Evolutionary conservation across 2,113 vertebrate species (phyloP), one percentile per base, ranked within the genome.

Genomic region (Erythrocercus mccallii): DNA sequence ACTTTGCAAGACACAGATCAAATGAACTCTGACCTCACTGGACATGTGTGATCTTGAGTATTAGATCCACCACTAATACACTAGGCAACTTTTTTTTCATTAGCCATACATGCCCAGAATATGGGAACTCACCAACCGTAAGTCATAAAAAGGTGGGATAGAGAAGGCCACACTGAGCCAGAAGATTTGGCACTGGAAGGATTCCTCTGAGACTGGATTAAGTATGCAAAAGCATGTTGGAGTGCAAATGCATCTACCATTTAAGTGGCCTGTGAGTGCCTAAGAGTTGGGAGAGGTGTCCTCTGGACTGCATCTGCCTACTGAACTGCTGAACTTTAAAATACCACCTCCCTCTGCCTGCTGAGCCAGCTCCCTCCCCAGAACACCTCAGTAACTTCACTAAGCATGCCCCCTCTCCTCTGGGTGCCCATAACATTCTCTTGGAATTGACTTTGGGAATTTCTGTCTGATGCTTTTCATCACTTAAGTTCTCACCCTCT

Each of bases 101-200:
- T 37, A 78, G 24, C n/a, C 31, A 48, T 24, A 10, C 5, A 33
- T 20, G 12, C 7, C 42, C 42, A 70, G 47, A 58, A 86, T 6
- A 93, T 4, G 45, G 19, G 33, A 91, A 86, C 7, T 30, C 30
- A 60, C 9, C 51, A 56, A 54, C 1, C 0, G 0, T 33, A 81
- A 71, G 11, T 13, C 5, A 8, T 42, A 50, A 70, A 47, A 38
- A 71, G 31, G 16, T 8, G 23, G 7, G 22, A 66, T 31, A 81
- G 16, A 77, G 71, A 77, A 77, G 22, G 83, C 20, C 22, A 65
- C 18, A 60, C 16, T 6, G 7, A 42, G 33, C 16, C 60, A 70
- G 47, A 48, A 42, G 18, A 64, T 72, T 50, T 5, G 2, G 37
- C 35, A 40, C 37, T 27, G 35, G 37, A 71, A 66, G 71, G 65